phyloP scores from a whole-genome alignment of 2,113 vertebrate species.

The Setophaga coronata region DNA sequence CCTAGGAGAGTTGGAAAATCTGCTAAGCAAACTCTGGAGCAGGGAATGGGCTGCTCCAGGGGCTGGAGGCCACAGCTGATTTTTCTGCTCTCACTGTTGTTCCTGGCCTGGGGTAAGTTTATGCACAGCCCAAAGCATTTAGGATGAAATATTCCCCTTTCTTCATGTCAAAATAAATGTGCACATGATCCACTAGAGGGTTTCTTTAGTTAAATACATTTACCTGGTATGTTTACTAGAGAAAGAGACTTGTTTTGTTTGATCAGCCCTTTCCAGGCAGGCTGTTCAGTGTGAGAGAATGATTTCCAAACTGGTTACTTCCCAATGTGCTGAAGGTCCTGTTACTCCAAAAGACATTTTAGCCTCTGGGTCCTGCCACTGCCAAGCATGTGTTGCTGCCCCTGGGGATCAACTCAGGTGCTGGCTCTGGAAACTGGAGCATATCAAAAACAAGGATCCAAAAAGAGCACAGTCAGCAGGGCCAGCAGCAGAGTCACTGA shows the following conservation, averaged over 20 bases:
- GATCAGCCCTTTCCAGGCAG: background rate
- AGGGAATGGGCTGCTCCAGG: background rate
- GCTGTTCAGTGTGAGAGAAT: background rate
- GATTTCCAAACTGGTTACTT: background rate
- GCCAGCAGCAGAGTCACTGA: background rate
- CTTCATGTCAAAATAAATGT: background rate
- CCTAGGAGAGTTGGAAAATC: background rate
- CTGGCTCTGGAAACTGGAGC: slow-evolving; percentile 7
- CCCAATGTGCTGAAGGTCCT: background rate
- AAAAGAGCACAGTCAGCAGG: slow-evolving; percentile 18
- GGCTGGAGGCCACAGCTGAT: background rate
- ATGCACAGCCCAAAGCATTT: background rate
- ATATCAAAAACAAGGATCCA: background rate
- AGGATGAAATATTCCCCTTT: slow-evolving; percentile 6
- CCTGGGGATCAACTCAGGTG: background rate
- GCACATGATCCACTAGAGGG: background rate
- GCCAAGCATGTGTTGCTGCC: slow-evolving; percentile 15
- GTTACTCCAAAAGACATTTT: slow-evolving; percentile 1
- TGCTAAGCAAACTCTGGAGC: background rate
- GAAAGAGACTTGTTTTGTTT: background rate
- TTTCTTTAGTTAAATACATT: background rate
- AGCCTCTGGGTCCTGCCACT: slow-evolving; percentile 1
- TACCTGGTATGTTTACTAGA: background rate
- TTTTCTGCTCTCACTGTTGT: slow-evolving; percentile 7
- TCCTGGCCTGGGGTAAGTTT: background rate